Percentiles rank a stretch among this genome's conserved stretches.
Evolutionary conservation across 2,888 invertebrate genomes (phyloP).

Genomic region (Fragum fragum): DNA sequence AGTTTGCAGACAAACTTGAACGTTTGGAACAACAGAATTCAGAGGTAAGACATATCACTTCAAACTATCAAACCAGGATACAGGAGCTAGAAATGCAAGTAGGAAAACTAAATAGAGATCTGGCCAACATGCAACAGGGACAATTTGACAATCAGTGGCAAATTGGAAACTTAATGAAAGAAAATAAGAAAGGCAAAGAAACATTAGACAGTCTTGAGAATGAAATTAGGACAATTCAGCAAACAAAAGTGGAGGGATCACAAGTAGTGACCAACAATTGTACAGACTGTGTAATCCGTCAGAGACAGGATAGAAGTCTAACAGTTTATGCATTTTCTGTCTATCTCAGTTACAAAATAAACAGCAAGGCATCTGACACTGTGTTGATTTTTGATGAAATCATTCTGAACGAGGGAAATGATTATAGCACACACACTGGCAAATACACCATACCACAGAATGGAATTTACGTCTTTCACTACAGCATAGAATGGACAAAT

Average conservation of each 20-base stretch:
- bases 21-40: neutral
- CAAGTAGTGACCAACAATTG: neutral
- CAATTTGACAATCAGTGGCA: neutral
- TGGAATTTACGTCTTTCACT: neutral
- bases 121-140: neutral
- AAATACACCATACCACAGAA: neutral
- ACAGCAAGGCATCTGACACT: neutral
- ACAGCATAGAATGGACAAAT: conserved; percentile 2
- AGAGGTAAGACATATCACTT: neutral
- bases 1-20: neutral
- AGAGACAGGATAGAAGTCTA: neutral
- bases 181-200: neutral
- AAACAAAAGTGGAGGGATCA: neutral
- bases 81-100: neutral
- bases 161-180: neutral
- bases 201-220: neutral
- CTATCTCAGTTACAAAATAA: neutral
- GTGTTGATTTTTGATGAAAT: neutral
- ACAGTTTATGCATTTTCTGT: neutral
- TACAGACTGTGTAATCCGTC: neutral
- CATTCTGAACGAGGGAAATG: neutral
- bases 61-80: neutral
- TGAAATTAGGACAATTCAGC: neutral
- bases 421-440: neutral
- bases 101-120: neutral